Base-by-base conservation (phyloP, 92 coral and sea anemone genomes). In the Diadumene lineata region DNA sequence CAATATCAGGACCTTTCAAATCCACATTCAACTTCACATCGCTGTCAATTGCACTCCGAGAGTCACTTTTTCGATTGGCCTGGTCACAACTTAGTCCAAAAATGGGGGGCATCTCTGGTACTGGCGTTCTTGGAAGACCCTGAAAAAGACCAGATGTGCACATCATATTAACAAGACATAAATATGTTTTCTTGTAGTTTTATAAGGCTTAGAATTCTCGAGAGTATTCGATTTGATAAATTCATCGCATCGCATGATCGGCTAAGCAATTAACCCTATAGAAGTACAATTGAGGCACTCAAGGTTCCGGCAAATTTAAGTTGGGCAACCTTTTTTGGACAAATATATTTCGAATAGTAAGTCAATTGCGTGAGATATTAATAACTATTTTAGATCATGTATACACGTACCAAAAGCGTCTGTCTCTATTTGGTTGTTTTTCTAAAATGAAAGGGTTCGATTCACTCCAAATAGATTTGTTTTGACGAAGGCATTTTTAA, bases 41-140 rank as follows among this genome's bases (percentile, higher is more conserved):
- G n/a, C n/a, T n/a, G n/a, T n/a, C n/a, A n/a, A n/a, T n/a, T n/a
- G n/a, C n/a, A 50, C 53, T 38, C 34, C 70, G 0, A 69, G 56
- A 19, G n/a, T 56, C 28, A 9, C 31, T 58, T 8, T 51, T 44
- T 28, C 60, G 74, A 2, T 26, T 29, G 11, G 29, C 57, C 13
- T 44, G 31, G 7, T 74, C 68, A 29, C 66, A 56, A 21, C 44
- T 63, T 24, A 74, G 0, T 31, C 79, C 79, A 60, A 43, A 74
- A 25, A 74, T 67, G 26, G 79, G 70, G 43, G 79, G 79, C 79
- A 74, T 74, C 21, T 60, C 79, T 74, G 17, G 69, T n/a, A 31
- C 6, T 2, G 43, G 60, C 2, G 60, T 29, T 55, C 79, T 60
- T 7, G 79, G 79, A 16, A 62, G 31, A 11, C 60, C 21, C 50